phyloP scores from a whole-genome alignment of 2,797 vertebrate genomes.

The Meriones psammophilus region DNA sequence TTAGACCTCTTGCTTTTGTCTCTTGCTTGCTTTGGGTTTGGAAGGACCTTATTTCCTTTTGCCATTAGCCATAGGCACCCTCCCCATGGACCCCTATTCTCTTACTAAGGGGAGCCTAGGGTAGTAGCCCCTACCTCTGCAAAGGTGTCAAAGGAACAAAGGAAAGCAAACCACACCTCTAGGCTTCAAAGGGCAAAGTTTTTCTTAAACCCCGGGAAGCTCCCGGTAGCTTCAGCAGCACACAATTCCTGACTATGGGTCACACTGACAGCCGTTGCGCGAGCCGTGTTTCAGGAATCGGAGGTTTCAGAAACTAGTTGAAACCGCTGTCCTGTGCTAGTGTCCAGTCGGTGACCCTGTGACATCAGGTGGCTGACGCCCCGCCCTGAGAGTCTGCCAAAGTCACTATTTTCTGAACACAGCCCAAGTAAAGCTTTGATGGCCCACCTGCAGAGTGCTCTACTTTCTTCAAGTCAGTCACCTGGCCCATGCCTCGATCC shows the following conservation, averaged over 20 bases:
- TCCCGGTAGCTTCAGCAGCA: neutral
- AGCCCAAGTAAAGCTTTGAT: neutral
- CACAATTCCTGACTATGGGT: neutral
- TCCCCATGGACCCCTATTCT: neutral
- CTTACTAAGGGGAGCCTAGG: neutral
- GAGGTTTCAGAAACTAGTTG: neutral
- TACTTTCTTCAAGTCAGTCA: neutral
- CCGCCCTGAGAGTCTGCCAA: neutral
- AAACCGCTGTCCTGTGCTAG: neutral
- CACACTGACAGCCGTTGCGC: neutral
- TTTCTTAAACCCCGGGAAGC: neutral
- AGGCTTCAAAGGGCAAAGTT: neutral
- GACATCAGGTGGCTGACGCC: neutral
- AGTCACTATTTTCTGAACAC: neutral
- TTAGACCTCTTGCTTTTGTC: neutral
- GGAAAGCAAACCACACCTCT: slow-evolving; percentile 27
- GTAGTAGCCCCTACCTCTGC: slow-evolving; percentile 52
- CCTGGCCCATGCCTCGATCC: no score
- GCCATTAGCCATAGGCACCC: neutral
- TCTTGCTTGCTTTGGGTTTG: neutral
- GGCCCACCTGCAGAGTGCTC: no score
- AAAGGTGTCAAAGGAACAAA: slow-evolving; percentile 43
- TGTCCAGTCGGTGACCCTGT: neutral
- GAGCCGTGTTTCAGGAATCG: neutral
- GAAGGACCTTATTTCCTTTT: slow-evolving; percentile 28